Evolutionary conservation across 2,888 invertebrate species (phyloP), one percentile per base, ranked within the genome.

Genomic region (Cheilosia vulpina): DNA sequence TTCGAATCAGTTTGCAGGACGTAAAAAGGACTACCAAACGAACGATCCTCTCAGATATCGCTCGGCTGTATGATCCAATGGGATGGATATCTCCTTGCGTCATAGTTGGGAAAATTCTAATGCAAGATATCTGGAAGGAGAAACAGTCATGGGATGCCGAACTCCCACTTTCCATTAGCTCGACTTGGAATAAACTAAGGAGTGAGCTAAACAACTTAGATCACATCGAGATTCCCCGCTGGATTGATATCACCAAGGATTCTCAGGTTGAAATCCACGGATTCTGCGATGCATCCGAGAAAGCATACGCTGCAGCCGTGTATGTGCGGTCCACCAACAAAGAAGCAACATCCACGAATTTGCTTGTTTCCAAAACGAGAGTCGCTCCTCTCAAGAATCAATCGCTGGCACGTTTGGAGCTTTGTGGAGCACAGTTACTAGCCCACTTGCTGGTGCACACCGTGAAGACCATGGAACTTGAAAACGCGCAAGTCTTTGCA

Each of bases 371-470:
- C 0, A 62, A 62, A 52, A 72, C 52, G 9, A 72, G 55, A 27
- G 60, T 72, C 4, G 57, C 58, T 38, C 76, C 58, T 2, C 24
- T 76, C 2, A 76, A 76, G 27, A 57, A 5, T 0, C 13, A 50
- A 38, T 60, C 68, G 6, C n/a, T 66, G 13, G 38, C 62, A 9
- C 41, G 88, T 9, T 9, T 17, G 2, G 45, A 45, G 7, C 7
- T 45, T 5, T 45, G 45, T 6, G 45, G 45, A 11, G n/a, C 45
- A 6, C 5, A 6, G 15, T n/a, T 45, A 2, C 45, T 45, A 45
- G 17, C 45, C 6, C 21, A 72, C 15, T 27, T 53, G 13, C 1
- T 53, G 43, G 53, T 21, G 5, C 34, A 55, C 38, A 53, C 41
- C 0, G 2, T 17, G 11, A 4, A 55, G 15, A 27, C 9, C 0